Percentiles rank a stretch among this genome's conserved stretches.
phyloP scores from a whole-genome alignment of 1,140 invertebrate species.

The Gonatopus flavifemur region DNA sequence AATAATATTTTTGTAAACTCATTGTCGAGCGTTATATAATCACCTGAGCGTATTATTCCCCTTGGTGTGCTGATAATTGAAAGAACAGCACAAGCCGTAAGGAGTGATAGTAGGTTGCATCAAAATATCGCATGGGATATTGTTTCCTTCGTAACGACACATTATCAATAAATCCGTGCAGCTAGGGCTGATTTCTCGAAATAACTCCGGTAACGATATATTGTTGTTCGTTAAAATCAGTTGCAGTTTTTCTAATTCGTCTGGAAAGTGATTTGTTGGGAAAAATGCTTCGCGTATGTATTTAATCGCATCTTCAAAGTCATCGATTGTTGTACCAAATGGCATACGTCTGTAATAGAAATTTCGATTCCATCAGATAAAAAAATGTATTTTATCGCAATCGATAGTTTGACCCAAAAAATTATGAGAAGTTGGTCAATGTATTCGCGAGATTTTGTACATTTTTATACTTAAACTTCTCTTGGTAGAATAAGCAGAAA shows the following conservation, averaged over 20 bases:
- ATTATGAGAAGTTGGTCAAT: too few species aligned
- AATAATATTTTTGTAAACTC: too few species aligned
- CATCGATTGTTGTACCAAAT: not conserved
- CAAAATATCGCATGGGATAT: constrained; percentile 11
- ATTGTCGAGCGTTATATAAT: too few species aligned
- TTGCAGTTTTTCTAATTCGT: constrained; percentile 19
- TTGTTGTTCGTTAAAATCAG: constrained; percentile 17
- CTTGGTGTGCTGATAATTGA: constrained; percentile 21
- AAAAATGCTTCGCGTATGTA: constrained; percentile 20
- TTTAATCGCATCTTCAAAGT: constrained; percentile 18
- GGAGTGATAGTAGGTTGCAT: constrained; percentile 12
- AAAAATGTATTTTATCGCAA: too few species aligned
- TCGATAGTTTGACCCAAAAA: too few species aligned
- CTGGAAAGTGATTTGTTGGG: constrained; percentile 11
- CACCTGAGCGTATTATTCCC: too few species aligned
- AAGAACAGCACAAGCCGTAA: constrained; percentile 25
- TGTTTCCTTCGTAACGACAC: constrained; percentile 18
- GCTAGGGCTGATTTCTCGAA: constrained; percentile 18
- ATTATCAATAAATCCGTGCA: constrained; percentile 23
- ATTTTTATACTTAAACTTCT: too few species aligned
- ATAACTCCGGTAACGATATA: constrained; percentile 15
- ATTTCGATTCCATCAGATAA: not conserved
- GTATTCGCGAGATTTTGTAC: too few species aligned
- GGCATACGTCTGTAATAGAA: constrained; percentile 22
- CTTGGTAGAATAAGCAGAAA: too few species aligned